Evolutionary conservation across 2,113 vertebrate genomes (phyloP), one percentile per base, ranked within the genome.

Genomic region (Todiramphus saurophagus): DNA sequence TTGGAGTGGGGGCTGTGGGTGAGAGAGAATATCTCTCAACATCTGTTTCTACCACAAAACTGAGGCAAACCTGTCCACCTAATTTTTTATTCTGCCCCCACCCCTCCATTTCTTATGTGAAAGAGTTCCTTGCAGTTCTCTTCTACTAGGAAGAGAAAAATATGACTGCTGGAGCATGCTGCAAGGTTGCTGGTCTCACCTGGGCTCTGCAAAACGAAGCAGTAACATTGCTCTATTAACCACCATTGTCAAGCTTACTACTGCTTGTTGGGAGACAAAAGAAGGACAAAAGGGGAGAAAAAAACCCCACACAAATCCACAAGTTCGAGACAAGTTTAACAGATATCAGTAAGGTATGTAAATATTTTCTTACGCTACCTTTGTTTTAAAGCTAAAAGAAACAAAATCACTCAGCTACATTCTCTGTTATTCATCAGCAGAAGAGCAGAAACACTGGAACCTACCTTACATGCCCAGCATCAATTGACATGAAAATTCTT

Each of bases 281-380:
- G 73, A 84, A 62, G 16, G 20, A 58, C 9, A 77, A 72, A 48
- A 67, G 8, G 3, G 16, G 20, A 64, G 19, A 0, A 63, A 39
- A 63, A 16, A 2, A 1, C 0, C 10, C 10, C 35, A 33, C 6
- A 1, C 27, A 76, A 77, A 84, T 4, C 3, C 24, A 66, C 30
- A 68, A 20, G 10, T 37, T 67, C 21, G 28, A 75, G 9, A n/a
- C 31, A 55, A 72, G 21, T 28, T 75, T 82, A 78, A 84, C 5
- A 50, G 11, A 33, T 4, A 83, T 13, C 8, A 46, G 31, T 55
- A 76, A 67, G 9, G 3, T 44, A 55, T 24, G 9, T 10, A 67
- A 69, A 27, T 35, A 31, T 33, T 75, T 87, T 85, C 10, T 13
- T 75, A 93, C 58, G 19, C 24, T 15, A 55, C 1, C 0, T 70